Conservation (phyloP, 2,797 vertebrate genomes). For the Sebastes kiyomatsui region DNA sequence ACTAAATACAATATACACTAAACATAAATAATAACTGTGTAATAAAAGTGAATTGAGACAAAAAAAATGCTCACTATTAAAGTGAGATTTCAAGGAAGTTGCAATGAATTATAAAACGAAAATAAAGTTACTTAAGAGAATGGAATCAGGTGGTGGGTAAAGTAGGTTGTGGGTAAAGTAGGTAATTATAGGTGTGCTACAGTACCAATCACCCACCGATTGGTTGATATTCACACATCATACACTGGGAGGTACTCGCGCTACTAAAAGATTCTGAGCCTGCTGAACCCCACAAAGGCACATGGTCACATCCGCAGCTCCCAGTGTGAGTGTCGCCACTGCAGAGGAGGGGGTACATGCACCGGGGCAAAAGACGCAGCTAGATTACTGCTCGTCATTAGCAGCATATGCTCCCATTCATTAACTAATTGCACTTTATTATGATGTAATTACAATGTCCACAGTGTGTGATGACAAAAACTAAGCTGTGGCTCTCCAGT, state of each 20-base stretch:
- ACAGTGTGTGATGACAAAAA: constrained; percentile 73
- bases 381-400: constrained; percentile 68
- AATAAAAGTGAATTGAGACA: too few relatives aligned
- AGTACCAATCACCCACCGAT: background rate
- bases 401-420: constrained; percentile 80
- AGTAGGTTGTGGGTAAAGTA: background rate
- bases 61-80: background rate
- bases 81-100: background rate
- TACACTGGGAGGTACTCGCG: background rate
- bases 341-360: constrained; percentile 32
- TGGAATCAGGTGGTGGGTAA: background rate
- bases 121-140: background rate
- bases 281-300: constrained; percentile 2
- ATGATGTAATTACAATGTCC: constrained; percentile 86
- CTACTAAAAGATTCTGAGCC: background rate
- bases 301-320: background rate
- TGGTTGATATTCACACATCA: background rate
- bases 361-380: constrained; percentile 31
- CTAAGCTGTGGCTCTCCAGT: constrained; percentile 69
- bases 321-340: background rate
- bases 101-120: background rate
- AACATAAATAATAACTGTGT: too few relatives aligned
- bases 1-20: too few relatives aligned
- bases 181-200: too few relatives aligned
- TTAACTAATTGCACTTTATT: constrained; percentile 88